These are phyloP conservation scores for Spisula subtruncata DNA, from an alignment of 2,888 invertebrate species.

Conservation along the genomic window DNA sequence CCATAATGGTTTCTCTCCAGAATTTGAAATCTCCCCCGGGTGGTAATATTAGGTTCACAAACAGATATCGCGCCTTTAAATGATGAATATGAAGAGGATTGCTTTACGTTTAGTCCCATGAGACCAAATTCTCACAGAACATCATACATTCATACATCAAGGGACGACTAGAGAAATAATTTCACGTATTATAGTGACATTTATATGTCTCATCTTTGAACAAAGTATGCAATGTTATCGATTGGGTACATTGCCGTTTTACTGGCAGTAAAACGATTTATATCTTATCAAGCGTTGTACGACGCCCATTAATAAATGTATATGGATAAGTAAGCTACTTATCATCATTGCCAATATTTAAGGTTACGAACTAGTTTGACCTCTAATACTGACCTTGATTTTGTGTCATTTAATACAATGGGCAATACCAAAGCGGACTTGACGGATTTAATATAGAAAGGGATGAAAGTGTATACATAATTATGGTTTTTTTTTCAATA, in stretches of 20 bases:
- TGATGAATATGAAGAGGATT: not conserved
- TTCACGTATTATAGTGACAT: not conserved
- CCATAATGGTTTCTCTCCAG: not conserved
- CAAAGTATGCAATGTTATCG: not conserved
- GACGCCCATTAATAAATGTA: not conserved
- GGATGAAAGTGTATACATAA: no score
- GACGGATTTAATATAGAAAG: no score
- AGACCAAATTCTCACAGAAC: not conserved
- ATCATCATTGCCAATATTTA: no score
- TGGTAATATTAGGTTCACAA: not conserved
- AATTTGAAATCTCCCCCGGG: not conserved
- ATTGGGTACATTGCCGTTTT: not conserved
- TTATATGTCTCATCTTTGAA: not conserved
- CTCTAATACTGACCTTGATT: no score
- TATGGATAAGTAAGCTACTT: no score
- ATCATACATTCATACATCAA: constrained; percentile 15
- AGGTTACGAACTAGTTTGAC: no score
- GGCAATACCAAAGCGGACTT: no score
- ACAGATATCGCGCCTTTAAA: not conserved
- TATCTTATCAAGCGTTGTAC: not conserved
- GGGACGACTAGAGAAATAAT: not conserved
- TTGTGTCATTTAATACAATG: no score
- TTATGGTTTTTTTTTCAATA: no score
- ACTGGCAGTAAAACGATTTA: not conserved
- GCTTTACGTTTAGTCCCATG: not conserved